These are phyloP conservation scores for Catocala nupta DNA, from an alignment of 2,888 invertebrate species.

Conservation along the genomic window DNA sequence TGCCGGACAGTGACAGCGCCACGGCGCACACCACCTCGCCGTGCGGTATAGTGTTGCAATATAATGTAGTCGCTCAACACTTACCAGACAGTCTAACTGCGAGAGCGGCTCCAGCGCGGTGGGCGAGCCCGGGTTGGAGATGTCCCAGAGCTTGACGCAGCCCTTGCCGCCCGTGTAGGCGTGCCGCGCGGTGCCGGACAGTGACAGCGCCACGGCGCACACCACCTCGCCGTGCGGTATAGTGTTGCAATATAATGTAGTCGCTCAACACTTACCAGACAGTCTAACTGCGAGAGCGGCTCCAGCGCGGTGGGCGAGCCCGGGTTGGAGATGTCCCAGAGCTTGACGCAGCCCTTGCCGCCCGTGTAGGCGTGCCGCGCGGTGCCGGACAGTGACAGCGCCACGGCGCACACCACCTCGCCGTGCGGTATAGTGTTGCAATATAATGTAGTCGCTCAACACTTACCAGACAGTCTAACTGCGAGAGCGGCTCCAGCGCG, in stretches of 20 bases:
- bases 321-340: slow-evolving; percentile 97
- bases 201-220: slow-evolving; percentile 97
- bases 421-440: slow-evolving; percentile 91
- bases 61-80: slow-evolving; percentile 51
- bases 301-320: slow-evolving; percentile 95
- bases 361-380: slow-evolving; percentile 98
- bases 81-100: slow-evolving; percentile 95
- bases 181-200: slow-evolving; percentile 91
- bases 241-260: too few relatives aligned
- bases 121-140: slow-evolving; percentile 94
- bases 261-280: slow-evolving; percentile 88
- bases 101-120: slow-evolving; percentile 96
- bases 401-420: slow-evolving; percentile 98
- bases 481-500: slow-evolving; percentile 95
- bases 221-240: slow-evolving; percentile 98
- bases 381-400: slow-evolving; percentile 91
- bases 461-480: slow-evolving; percentile 94
- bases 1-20: slow-evolving; percentile 92
- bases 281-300: slow-evolving; percentile 96
- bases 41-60: slow-evolving; percentile 89
- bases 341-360: slow-evolving; percentile 98
- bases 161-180: slow-evolving; percentile 99
- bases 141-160: slow-evolving; percentile 99
- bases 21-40: slow-evolving; percentile 99
- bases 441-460: slow-evolving; percentile 16